Evolutionary conservation across 1,140 invertebrate species (phyloP).

Genomic region (Ceratina australensis): DNA sequence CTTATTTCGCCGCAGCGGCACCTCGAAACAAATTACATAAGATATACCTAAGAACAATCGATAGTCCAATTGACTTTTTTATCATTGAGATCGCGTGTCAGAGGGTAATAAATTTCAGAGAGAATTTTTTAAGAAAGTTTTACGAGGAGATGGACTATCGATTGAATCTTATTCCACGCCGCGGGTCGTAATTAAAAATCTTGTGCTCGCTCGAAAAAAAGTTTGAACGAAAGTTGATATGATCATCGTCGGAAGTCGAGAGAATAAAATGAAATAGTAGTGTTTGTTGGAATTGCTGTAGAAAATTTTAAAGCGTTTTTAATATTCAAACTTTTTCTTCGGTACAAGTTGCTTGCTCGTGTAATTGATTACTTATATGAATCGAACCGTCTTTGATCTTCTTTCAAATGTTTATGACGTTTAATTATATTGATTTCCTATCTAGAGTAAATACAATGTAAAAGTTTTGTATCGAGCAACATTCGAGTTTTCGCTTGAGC

Average conservation of each 20-base stretch:
- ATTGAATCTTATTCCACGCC: conserved; percentile 5
- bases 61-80: neutral
- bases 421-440: too few species aligned
- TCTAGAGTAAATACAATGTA: too few species aligned
- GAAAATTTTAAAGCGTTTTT: conserved; percentile 13
- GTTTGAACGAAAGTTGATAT: neutral
- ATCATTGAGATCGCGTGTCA: neutral
- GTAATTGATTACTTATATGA: too few species aligned
- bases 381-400: too few species aligned
- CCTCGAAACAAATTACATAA: neutral
- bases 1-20: neutral
- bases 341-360: too few species aligned
- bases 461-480: too few species aligned
- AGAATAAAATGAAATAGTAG: neutral
- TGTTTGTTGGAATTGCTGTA: conserved; percentile 5
- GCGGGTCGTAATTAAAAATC: conserved; percentile 38
- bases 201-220: neutral
- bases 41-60: too few species aligned
- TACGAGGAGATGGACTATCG: neutral
- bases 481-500: neutral
- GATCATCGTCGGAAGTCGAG: neutral
- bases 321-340: too few species aligned
- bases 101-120: conserved; percentile 25
- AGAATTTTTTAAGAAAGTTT: conserved; percentile 7
- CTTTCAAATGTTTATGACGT: too few species aligned